Evolutionary conservation across 2,797 vertebrate genomes (phyloP).

Genomic region (Morelia viridis): DNA sequence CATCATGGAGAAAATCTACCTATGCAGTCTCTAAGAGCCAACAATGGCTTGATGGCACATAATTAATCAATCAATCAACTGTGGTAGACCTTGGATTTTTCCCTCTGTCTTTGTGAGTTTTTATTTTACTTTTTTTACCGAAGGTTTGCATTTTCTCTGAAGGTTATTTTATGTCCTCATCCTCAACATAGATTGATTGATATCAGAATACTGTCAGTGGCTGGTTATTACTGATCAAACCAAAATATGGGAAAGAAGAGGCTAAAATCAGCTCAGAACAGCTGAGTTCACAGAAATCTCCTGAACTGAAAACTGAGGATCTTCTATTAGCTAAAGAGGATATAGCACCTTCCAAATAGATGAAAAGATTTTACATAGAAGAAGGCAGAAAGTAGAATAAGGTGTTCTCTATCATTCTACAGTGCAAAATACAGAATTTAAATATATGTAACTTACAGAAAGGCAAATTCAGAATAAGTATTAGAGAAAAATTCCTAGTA

Average conservation of each 20-base stretch:
- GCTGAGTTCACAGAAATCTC: background rate
- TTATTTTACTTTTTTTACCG: background rate
- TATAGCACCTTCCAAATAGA: background rate
- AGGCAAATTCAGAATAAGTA: background rate
- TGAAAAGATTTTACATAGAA: background rate
- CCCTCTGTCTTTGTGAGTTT: background rate
- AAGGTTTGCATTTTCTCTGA: background rate
- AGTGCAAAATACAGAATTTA: background rate
- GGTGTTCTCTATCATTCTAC: background rate
- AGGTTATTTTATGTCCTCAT: background rate
- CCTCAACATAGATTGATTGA: background rate
- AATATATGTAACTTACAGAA: background rate
- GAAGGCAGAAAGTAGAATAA: background rate
- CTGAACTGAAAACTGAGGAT: background rate
- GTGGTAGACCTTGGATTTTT: background rate
- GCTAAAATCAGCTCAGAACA: background rate
- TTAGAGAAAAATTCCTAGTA: background rate
- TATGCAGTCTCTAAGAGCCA: background rate
- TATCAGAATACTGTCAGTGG: background rate
- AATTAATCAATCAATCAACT: background rate
- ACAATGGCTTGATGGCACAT: too few relatives aligned
- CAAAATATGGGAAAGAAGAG: background rate
- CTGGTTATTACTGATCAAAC: background rate
- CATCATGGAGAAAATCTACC: background rate
- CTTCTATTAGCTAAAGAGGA: background rate